Conservation (phyloP, 2,797 vertebrate species). For the Rhabdophis nuchalis region DNA sequence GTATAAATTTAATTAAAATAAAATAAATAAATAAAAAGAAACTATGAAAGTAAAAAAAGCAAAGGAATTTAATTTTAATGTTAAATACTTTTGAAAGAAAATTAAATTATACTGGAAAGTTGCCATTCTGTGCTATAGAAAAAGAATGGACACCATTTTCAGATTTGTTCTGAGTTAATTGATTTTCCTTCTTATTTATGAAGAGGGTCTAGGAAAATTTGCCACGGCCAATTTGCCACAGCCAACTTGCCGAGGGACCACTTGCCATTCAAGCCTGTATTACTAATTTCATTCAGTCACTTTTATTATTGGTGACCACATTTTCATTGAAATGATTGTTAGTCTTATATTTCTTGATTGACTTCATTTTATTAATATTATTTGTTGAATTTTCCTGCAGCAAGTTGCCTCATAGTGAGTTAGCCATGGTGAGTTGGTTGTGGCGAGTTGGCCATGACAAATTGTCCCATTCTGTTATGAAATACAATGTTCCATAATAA, state of each 20-base stretch:
- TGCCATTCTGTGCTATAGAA: not conserved
- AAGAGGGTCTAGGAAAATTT: not conserved
- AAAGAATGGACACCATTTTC: not conserved
- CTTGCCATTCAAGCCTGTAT: not conserved
- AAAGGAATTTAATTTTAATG: not conserved
- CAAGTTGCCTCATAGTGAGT: not conserved
- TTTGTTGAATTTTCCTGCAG: not conserved
- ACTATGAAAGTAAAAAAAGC: not conserved
- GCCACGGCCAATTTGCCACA: not conserved
- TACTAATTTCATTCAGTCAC: not conserved
- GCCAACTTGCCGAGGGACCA: not conserved
- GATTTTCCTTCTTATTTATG: not conserved
- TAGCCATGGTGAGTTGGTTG: not conserved
- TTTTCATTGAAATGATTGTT: not conserved
- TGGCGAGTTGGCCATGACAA: not conserved
- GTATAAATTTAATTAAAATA: no score
- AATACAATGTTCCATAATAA: not conserved
- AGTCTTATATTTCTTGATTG: not conserved
- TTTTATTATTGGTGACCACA: not conserved
- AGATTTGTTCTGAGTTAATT: not conserved
- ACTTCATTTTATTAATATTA: not conserved
- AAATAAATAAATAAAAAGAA: no score
- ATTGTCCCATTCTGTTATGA: not conserved
- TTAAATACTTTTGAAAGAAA: not conserved
- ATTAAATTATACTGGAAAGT: not conserved